Evolutionary conservation across 2,888 invertebrate genomes (phyloP).

Genomic region (Chydorus sphaericus): DNA sequence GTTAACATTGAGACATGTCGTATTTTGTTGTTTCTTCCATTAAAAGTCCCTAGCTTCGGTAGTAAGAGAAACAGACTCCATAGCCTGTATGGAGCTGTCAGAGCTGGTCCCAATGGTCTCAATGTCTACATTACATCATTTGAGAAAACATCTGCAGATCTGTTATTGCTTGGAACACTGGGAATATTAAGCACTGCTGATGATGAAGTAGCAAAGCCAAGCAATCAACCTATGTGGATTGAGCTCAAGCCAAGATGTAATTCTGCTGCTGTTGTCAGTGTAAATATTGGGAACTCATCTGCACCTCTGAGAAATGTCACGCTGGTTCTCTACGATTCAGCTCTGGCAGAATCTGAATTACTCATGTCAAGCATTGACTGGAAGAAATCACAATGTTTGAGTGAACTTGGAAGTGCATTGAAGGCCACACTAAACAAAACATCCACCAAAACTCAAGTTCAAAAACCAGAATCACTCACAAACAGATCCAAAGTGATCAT

Average conservation of each 20-base stretch:
- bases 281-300: background rate
- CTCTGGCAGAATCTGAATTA: background rate
- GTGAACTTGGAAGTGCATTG: background rate
- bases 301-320: background rate
- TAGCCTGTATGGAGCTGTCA: too few relatives aligned
- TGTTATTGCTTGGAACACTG: background rate
- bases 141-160: background rate
- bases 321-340: background rate
- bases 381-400: background rate
- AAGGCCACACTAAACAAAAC: background rate
- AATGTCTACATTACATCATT: background rate
- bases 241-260: background rate
- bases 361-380: background rate
- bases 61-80: too few relatives aligned
- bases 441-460: background rate
- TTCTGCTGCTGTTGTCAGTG: background rate
- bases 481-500: background rate
- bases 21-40: too few relatives aligned
- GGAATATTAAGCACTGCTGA: too few relatives aligned
- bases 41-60: too few relatives aligned
- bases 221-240: background rate
- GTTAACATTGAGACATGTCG: too few relatives aligned
- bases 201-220: background rate
- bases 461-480: background rate
- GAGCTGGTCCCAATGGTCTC: background rate